A percentile compares a stretch with the other conserved stretches of the same genome.
These are phyloP conservation scores for Schizotus pectinicornis DNA, from an alignment of 2,888 invertebrate genomes.

Conservation along the genomic window DNA sequence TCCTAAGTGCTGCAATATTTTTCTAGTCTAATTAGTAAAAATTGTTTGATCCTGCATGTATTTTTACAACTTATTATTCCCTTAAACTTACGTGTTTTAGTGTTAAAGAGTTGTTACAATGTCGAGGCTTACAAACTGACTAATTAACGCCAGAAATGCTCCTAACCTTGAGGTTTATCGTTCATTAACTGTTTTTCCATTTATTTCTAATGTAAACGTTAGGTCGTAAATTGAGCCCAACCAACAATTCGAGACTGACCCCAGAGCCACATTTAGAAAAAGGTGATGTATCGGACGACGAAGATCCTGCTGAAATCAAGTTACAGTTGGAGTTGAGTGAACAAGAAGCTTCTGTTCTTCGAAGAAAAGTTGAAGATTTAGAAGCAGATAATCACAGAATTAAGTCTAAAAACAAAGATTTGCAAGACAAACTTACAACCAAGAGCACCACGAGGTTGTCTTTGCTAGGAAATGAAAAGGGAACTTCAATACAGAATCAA, in stretches of 20 bases:
- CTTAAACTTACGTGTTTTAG: neutral
- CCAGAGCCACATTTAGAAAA: constrained; percentile 72
- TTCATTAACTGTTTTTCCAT: constrained; percentile 11
- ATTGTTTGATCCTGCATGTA: too few relatives aligned
- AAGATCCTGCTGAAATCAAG: constrained; percentile 83
- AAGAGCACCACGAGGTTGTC: constrained; percentile 50
- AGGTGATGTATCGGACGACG: constrained; percentile 77
- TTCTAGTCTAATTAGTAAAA: too few relatives aligned
- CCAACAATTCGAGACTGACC: constrained; percentile 65
- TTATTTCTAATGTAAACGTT: constrained; percentile 30
- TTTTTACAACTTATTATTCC: too few relatives aligned
- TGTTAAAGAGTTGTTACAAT: too few relatives aligned
- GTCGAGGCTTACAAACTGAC: too few relatives aligned
- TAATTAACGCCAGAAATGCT: too few relatives aligned
- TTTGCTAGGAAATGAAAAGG: constrained; percentile 50
- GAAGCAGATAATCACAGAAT: constrained; percentile 79
- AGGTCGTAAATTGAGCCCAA: constrained; percentile 74
- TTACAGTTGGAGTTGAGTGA: constrained; percentile 87
- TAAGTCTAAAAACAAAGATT: constrained; percentile 76
- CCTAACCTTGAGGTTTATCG: constrained; percentile 7
- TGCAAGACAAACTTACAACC: constrained; percentile 72
- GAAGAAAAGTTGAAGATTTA: constrained; percentile 83
- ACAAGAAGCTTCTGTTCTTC: constrained; percentile 84
- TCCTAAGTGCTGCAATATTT: neutral
- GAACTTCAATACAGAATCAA: constrained; percentile 67